Base-by-base conservation (phyloP, 2,888 invertebrate species). In the Clunio marinus region DNA sequence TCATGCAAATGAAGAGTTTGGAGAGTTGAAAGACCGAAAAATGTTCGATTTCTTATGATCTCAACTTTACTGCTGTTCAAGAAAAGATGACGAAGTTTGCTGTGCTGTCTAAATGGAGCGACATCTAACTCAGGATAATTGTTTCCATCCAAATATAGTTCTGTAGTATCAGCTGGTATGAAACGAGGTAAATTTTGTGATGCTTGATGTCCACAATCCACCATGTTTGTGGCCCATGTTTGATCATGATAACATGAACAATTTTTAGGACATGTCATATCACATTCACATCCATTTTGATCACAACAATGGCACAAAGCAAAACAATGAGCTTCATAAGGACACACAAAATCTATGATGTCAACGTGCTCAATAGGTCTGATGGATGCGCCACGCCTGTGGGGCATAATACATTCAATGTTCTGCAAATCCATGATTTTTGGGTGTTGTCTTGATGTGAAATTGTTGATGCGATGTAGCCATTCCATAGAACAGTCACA, bases 401-500 rank as follows among this genome's bases (percentile, higher is more conserved):
- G 89, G 65, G 90, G 89, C 83, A 91, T 88, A 76, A 89, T 86
- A 80, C 95, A 96, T 83, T 91, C 86, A 70, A 94, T 89, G 75
- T 91, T 91, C 75, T 89, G 90, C 73, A 93, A 81, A 77, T 95
- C 95, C 86, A 93, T 91, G 73, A 95, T 88, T 70, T 87, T 84
- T 66, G 95, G 93, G 76, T 93, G 90, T 76, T 92, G 92, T 65
- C 91, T 83, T 73, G 88, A 85, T 71, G 90, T 90, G 83, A 91
- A 86, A 78, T 90, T 91, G 79, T 93, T 93, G 78, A 93, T 88
- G 69, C 89, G 84, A 72, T 93, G 93, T 74, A 95, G 81, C 96
- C 96, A 96, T 77, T 94, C 94, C 93, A 96, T 93, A 71, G 89
- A 88, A 81, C 96, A 96, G 76, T 95, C 93, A 80, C 96, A 96